Evolutionary conservation across 2,113 vertebrate genomes (phyloP).

Genomic region (Sinosuthora webbiana): DNA sequence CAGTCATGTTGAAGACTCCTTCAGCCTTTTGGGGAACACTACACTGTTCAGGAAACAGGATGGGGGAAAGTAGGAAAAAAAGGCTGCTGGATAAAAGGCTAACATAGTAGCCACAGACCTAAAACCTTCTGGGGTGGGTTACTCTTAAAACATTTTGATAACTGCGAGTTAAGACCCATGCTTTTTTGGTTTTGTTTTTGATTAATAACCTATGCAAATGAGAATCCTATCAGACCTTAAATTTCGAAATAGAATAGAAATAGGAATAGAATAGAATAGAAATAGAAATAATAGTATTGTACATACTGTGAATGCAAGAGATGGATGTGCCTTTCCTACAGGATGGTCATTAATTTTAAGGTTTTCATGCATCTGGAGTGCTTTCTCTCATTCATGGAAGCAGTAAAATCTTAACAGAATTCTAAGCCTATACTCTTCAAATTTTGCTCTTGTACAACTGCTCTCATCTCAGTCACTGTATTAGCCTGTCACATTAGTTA

Average conservation of each 20-base stretch:
- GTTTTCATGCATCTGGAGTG: background rate
- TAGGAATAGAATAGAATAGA: background rate
- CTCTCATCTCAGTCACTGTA: background rate
- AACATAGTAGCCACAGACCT: background rate
- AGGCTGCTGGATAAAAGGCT: background rate
- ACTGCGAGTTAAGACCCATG: background rate
- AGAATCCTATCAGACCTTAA: background rate
- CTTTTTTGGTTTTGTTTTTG: background rate
- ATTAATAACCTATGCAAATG: background rate
- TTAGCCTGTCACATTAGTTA: background rate
- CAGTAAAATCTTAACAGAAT: background rate
- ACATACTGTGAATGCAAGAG: background rate
- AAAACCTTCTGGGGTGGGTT: background rate
- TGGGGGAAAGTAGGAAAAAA: accelerated
- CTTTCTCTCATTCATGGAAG: background rate
- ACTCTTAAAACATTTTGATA: background rate
- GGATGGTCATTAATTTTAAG: background rate
- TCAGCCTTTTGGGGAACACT: background rate
- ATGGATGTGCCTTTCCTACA: background rate
- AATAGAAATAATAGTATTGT: background rate
- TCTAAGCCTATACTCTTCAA: background rate
- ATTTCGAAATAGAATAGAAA: background rate
- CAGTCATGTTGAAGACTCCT: background rate
- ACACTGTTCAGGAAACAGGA: background rate
- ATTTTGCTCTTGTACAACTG: background rate